Percentiles rank a stretch among this genome's conserved stretches.
phyloP scores from a whole-genome alignment of 1,140 invertebrate species.

The Frieseomelitta varia region DNA sequence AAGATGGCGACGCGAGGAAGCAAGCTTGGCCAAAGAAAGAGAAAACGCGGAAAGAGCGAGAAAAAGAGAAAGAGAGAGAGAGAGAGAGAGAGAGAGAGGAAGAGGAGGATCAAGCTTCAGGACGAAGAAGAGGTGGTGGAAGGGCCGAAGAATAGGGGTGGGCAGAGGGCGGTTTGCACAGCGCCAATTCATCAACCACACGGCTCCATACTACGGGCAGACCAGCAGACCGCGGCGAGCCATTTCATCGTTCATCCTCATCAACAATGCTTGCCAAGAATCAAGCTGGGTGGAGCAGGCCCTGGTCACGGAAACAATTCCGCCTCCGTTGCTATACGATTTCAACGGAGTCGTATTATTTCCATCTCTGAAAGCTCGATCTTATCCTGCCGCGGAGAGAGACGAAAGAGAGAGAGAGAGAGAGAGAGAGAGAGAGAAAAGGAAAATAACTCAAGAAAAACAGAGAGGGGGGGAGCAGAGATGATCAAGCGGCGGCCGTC shows the following conservation, averaged over 20 bases:
- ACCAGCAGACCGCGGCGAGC: constrained; percentile 60
- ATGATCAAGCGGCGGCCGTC: constrained; percentile 50
- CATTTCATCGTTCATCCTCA: constrained; percentile 76
- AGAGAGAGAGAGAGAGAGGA: neutral
- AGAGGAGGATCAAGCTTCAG: constrained; percentile 28
- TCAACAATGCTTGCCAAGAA: constrained; percentile 75
- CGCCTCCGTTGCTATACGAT: constrained; percentile 50
- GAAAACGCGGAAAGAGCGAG: constrained; percentile 3
- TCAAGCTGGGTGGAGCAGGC: constrained; percentile 52
- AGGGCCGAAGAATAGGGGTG: constrained; percentile 32
- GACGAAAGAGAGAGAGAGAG: neutral
- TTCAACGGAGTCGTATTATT: constrained; percentile 62
- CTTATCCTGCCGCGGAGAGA: neutral
- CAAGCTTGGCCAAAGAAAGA: constrained; percentile 40
- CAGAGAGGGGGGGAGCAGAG: neutral
- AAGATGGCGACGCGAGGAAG: constrained; percentile 13
- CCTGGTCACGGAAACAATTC: constrained; percentile 63
- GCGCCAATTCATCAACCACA: constrained; percentile 74
- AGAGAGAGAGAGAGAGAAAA: neutral
- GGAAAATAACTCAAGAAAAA: neutral
- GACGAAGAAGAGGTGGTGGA: constrained; percentile 41
- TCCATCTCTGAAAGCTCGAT: constrained; percentile 37
- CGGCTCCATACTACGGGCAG: constrained; percentile 57
- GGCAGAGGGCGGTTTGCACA: constrained; percentile 62
- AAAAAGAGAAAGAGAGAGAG: constrained; percentile 28